Percentiles rank a stretch among this genome's conserved stretches.
These are phyloP conservation scores for Xylocampa areola DNA, from an alignment of 2,888 invertebrate species.

Conservation along the genomic window DNA sequence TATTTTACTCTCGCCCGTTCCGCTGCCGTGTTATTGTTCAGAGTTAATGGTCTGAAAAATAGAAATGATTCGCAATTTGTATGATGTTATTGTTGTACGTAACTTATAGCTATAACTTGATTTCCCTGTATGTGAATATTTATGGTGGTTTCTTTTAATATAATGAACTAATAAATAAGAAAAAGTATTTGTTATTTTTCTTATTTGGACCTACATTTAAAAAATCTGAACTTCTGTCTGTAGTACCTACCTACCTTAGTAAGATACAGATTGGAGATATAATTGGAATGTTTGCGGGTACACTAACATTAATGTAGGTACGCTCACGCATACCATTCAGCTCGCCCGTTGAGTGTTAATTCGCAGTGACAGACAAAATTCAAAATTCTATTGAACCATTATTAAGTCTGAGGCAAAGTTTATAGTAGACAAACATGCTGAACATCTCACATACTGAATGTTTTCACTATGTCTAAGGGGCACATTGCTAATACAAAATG, in stretches of 20 bases:
- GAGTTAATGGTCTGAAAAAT: conserved; percentile 88
- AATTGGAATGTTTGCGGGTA: not conserved
- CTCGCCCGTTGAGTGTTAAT: conserved; percentile 3
- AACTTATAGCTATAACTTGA: conserved; percentile 68
- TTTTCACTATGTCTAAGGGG: conserved; percentile 66
- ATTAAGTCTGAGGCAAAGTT: conserved; percentile 27
- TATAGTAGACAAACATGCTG: conserved; percentile 58
- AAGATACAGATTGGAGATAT: not conserved
- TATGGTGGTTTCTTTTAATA: conserved; percentile 36
- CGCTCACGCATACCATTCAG: conserved; percentile 9
- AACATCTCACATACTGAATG: conserved; percentile 68
- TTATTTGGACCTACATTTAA: conserved; percentile 6
- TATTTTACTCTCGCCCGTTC: conserved; percentile 84
- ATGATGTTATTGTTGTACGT: conserved; percentile 76
- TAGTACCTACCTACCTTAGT: no score
- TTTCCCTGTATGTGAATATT: conserved; percentile 54
- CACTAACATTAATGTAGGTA: conserved; percentile 2
- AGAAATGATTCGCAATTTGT: conserved; percentile 86
- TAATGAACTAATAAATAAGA: conserved; percentile 21
- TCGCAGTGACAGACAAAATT: conserved; percentile 7
- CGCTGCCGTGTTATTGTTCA: conserved; percentile 84
- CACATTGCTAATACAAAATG: conserved; percentile 79
- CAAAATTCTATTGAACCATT: conserved; percentile 24
- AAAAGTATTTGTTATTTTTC: conserved; percentile 12
- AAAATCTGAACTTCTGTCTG: not conserved